phyloP scores from a whole-genome alignment of 2,797 vertebrate species.

The Epinephelus malabaricus region DNA sequence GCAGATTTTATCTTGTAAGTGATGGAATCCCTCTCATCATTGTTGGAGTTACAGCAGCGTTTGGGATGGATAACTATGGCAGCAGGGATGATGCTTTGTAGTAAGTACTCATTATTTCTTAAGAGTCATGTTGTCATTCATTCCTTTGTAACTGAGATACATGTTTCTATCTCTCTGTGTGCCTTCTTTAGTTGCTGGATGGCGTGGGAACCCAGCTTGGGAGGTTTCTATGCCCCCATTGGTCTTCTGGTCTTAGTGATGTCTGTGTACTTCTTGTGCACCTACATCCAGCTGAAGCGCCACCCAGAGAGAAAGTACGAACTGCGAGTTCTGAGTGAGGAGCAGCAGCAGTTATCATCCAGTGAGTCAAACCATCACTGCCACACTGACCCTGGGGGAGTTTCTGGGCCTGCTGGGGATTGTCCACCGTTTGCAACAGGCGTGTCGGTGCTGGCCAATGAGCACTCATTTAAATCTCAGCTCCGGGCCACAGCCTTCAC shows the following conservation, averaged over 20 bases:
- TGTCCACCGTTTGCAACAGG: conserved; percentile 78
- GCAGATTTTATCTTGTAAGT: conserved; percentile 94
- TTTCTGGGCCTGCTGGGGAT: conserved; percentile 41
- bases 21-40: conserved; percentile 94
- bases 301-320: conserved; percentile 96
- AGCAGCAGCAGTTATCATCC: conserved; percentile 83
- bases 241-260: conserved; percentile 91
- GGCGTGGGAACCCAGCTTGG: conserved; percentile 97
- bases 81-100: conserved; percentile 89
- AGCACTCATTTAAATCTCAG: conserved; percentile 97
- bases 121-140: not conserved
- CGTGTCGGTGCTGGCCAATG: conserved; percentile 91
- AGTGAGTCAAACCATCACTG: conserved; percentile 57
- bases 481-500: conserved; percentile 94
- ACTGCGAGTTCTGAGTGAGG: conserved; percentile 87
- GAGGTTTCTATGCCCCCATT: conserved; percentile 92
- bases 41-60: conserved; percentile 93
- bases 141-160: not conserved
- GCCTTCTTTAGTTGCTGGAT: conserved; percentile 94
- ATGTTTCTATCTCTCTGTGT: conserved; percentile 2
- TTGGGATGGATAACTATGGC: conserved; percentile 94
- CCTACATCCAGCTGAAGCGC: conserved; percentile 91
- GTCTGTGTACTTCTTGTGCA: conserved; percentile 92
- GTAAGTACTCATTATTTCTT: conserved; percentile 85
- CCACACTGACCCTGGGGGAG: conserved; percentile 65